Conservation (phyloP, 2,888 invertebrate species). For the Philereme transversata region DNA sequence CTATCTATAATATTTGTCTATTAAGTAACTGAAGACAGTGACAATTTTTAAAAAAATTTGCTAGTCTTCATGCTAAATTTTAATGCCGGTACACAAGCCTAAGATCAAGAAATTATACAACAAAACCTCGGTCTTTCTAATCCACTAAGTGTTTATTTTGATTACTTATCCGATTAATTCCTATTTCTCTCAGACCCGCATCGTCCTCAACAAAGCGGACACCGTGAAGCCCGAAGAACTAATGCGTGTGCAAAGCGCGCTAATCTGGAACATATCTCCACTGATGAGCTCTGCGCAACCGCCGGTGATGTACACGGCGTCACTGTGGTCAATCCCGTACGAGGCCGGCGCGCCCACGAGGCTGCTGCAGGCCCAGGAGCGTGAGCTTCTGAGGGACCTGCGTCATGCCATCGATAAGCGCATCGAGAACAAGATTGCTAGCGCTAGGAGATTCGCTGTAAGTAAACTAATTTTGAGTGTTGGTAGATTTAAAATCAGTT, state of each 20-base stretch:
- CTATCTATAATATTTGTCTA: too few relatives aligned
- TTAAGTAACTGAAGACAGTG: too few relatives aligned
- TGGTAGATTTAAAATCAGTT: too few relatives aligned
- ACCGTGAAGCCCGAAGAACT: constrained; percentile 95
- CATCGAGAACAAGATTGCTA: constrained; percentile 97
- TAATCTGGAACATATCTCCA: constrained; percentile 98
- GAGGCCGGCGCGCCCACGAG: constrained; percentile 92
- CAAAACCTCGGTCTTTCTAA: not conserved
- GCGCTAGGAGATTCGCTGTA: constrained; percentile 97
- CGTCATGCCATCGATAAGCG: constrained; percentile 93
- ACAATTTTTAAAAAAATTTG: too few relatives aligned
- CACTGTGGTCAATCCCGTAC: constrained; percentile 94
- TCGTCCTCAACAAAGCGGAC: constrained; percentile 97
- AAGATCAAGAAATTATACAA: too few relatives aligned
- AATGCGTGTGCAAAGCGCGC: constrained; percentile 95
- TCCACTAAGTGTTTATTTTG: not conserved
- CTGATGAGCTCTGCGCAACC: constrained; percentile 97
- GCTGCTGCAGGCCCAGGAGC: constrained; percentile 94
- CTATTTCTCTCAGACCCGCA: constrained; percentile 87
- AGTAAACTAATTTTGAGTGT: constrained; percentile 58
- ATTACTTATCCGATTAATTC: too few relatives aligned
- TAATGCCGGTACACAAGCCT: too few relatives aligned
- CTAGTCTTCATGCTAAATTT: too few relatives aligned
- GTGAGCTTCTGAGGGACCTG: constrained; percentile 93
- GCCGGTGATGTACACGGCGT: constrained; percentile 95